Evolutionary conservation across 2,113 vertebrate genomes (phyloP), one percentile per base, ranked within the genome.

Genomic region (Sceloporus tristichus): DNA sequence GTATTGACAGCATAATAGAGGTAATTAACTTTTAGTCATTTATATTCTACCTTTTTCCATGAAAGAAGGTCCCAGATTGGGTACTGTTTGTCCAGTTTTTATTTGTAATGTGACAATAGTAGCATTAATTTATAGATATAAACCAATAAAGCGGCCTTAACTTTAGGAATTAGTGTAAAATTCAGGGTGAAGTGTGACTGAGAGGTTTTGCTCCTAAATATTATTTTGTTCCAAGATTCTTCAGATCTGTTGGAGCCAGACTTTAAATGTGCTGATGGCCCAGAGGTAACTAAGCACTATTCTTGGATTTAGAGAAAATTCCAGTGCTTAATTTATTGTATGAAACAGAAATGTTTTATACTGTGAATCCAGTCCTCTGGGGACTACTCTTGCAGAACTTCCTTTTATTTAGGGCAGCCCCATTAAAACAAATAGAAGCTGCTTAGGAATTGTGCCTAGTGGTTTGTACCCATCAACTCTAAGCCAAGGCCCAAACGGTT

Each of bases 141-240:
- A 86, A 89, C 87, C 68, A 14, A 66, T 90, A 84, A 91, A 93
- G 90, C 79, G 87, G 92, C 91, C 92, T 96, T 93, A 92, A 75
- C 89, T 92, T 86, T 84, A 83, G 2, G 84, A 59, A 88, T 71
- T 71, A 25, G 66, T n/a, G 0, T 48, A 90, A 82, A 91, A 76
- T 53, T 65, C 66, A 85, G 86, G 68, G 82, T 90, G 87, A 86
- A 59, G 87, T 83, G 85, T 79, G 84, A 2, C 25, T 68, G 65
- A 65, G 79, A 59, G 0, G 90, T 91, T 91, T 78, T 42, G 54
- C 56, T 89, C 38, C 23, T 80, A 54, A 80, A 80, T 65, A 74
- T 13, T 59, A 3, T 40, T 23, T 62, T 85, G 88, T 86, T 80
- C 65, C 77, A 90, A 81, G 56, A 79, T 82, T 70, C 85, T 91